These are phyloP conservation scores for Periophthalmus magnuspinnatus DNA, from an alignment of 2,797 vertebrate species.

Conservation along the genomic window DNA sequence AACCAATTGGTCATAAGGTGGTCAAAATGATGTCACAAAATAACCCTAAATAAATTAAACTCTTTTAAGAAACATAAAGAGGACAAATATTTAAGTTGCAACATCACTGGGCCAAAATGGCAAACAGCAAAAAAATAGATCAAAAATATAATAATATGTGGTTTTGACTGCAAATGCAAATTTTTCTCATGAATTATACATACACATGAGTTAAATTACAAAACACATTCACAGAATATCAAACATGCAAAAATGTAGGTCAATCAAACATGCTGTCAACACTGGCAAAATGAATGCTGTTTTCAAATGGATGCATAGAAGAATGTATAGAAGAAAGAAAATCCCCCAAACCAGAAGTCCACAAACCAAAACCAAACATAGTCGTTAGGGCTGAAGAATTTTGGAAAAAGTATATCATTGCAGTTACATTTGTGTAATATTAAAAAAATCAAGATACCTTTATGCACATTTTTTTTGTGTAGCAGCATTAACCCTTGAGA, in stretches of 20 bases:
- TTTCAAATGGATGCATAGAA: conserved; percentile 29
- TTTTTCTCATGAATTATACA: not conserved
- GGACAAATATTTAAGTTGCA: not conserved
- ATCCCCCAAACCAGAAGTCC: conserved; percentile 15
- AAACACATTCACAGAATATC: not conserved
- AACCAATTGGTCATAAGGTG: too few species aligned
- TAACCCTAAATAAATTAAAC: not conserved
- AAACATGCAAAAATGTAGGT: conserved; percentile 6
- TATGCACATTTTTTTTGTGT: not conserved
- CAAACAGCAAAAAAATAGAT: not conserved
- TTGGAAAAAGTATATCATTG: not conserved
- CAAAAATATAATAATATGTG: too few species aligned
- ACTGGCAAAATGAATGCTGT: conserved; percentile 5
- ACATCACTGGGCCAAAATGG: not conserved
- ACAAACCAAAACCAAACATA: conserved; percentile 27
- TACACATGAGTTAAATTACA: not conserved
- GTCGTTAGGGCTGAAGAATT: conserved; percentile 18
- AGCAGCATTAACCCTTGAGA: not conserved
- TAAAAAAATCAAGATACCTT: too few species aligned
- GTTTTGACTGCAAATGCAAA: not conserved
- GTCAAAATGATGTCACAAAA: too few species aligned
- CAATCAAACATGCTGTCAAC: conserved; percentile 1
- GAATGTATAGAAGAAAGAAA: conserved; percentile 10
- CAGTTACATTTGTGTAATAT: not conserved
- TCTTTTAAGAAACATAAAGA: not conserved